A percentile compares a stretch with the other conserved stretches of the same genome.
These are phyloP conservation scores for Monochamus saltuarius DNA, from an alignment of 1,140 invertebrate species.

Conservation along the genomic window DNA sequence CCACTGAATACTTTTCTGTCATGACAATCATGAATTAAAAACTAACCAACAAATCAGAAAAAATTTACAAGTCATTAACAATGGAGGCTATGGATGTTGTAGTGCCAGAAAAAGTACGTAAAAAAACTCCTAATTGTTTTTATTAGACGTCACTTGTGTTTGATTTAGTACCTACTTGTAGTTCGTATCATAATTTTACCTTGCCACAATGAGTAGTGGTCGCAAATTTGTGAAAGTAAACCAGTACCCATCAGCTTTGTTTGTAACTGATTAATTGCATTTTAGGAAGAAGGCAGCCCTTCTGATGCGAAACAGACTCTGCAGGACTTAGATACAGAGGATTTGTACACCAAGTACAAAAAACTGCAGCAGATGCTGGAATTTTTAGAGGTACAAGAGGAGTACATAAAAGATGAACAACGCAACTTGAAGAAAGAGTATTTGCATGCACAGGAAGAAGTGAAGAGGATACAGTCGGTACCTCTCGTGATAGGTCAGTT, in stretches of 20 bases:
- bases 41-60: conserved; percentile 2
- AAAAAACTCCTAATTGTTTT: conserved; percentile 10
- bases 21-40: too few species aligned
- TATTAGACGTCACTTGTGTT: conserved; percentile 2
- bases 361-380: conserved; percentile 90
- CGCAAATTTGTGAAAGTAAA: conserved; percentile 1
- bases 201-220: background rate
- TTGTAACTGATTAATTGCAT: conserved; percentile 27
- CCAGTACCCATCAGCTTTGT: background rate
- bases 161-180: conserved; percentile 11
- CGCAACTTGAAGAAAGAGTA: conserved; percentile 92
- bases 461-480: conserved; percentile 90
- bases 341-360: conserved; percentile 95
- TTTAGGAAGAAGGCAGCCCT: conserved; percentile 62
- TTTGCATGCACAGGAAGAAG: conserved; percentile 90
- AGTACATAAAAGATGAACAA: conserved; percentile 93
- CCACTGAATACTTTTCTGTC: too few species aligned
- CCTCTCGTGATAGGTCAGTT: conserved; percentile 93
- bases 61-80: conserved; percentile 43
- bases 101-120: conserved; percentile 67
- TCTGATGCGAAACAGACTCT: conserved; percentile 59
- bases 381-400: conserved; percentile 89
- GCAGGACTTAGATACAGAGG: conserved; percentile 83
- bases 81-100: conserved; percentile 74
- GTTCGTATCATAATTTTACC: background rate